Percentiles rank a stretch among this genome's conserved stretches.
phyloP scores from a whole-genome alignment of 2,797 vertebrate species.

The Leptodactylus fallax region DNA sequence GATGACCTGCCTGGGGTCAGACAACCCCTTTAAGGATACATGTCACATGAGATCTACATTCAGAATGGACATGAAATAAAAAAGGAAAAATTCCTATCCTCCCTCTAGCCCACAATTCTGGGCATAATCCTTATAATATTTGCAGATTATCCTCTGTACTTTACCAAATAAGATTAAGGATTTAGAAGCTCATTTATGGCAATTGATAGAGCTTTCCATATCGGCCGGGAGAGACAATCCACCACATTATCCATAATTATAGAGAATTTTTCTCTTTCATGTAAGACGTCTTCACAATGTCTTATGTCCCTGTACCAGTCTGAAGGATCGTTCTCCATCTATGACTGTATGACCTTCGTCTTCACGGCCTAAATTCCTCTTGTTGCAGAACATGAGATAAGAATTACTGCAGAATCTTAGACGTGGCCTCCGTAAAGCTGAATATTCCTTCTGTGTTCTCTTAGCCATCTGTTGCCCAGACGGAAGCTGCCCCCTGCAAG shows the following conservation, averaged over 20 bases:
- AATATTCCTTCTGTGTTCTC: slow-evolving; percentile 29
- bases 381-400: slow-evolving; percentile 23
- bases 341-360: not conserved
- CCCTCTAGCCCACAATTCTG: not conserved
- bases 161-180: slow-evolving; percentile 42
- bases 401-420: slow-evolving; percentile 13
- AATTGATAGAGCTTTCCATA: not conserved
- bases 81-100: not conserved
- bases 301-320: not conserved
- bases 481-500: slow-evolving; percentile 17
- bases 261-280: not conserved
- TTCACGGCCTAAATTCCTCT: slow-evolving; percentile 1
- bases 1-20: no score
- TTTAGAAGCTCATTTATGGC: slow-evolving; percentile 38
- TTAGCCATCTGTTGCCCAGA: slow-evolving; percentile 37
- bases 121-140: slow-evolving; percentile 42
- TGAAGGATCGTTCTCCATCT: not conserved
- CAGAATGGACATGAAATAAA: not conserved
- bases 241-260: not conserved
- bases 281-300: not conserved
- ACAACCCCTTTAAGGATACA: no score
- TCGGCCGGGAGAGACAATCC: not conserved
- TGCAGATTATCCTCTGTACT: slow-evolving; percentile 34
- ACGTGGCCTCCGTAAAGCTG: slow-evolving; percentile 20
- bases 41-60: not conserved